Percentiles rank a stretch among this genome's conserved stretches.
Conservation (phyloP, 1,140 invertebrate genomes). For the Trissolcus basalis region DNA sequence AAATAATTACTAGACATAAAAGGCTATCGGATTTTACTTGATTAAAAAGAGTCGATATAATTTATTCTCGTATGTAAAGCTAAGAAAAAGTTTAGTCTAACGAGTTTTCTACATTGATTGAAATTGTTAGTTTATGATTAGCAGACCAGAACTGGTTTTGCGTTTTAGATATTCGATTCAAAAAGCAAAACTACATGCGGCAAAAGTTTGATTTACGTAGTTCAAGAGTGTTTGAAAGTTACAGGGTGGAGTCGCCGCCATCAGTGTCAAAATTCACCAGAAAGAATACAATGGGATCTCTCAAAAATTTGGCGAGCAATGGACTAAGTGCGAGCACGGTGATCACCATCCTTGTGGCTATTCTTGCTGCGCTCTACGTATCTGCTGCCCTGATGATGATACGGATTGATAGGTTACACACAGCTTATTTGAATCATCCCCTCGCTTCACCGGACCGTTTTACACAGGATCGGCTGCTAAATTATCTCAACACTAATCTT, state of each 20-base stretch:
- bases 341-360: conserved; percentile 47
- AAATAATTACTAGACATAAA: too few relatives aligned
- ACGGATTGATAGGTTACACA: conserved; percentile 71
- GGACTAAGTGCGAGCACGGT: conserved; percentile 41
- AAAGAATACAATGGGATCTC: neutral
- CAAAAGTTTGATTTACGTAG: too few relatives aligned
- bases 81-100: too few relatives aligned
- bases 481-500: conserved; percentile 72
- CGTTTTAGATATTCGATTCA: too few relatives aligned
- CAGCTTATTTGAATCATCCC: conserved; percentile 72
- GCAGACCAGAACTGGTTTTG: too few relatives aligned
- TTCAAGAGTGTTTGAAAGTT: conserved; percentile 3
- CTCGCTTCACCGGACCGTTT: conserved; percentile 70
- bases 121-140: too few relatives aligned
- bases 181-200: too few relatives aligned
- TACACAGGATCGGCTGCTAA: conserved; percentile 69
- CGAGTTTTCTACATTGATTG: too few relatives aligned
- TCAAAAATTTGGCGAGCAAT: conserved; percentile 28
- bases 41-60: too few relatives aligned
- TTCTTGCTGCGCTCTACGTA: conserved; percentile 65
- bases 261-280: conserved; percentile 42
- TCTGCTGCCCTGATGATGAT: conserved; percentile 74
- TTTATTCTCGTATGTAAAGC: too few relatives aligned
- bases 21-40: too few relatives aligned
- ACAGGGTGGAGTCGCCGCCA: conserved; percentile 39